Evolutionary conservation across 2,797 vertebrate species (phyloP), one percentile per base, ranked within the genome.

Genomic region (Eulemur albifrons): DNA sequence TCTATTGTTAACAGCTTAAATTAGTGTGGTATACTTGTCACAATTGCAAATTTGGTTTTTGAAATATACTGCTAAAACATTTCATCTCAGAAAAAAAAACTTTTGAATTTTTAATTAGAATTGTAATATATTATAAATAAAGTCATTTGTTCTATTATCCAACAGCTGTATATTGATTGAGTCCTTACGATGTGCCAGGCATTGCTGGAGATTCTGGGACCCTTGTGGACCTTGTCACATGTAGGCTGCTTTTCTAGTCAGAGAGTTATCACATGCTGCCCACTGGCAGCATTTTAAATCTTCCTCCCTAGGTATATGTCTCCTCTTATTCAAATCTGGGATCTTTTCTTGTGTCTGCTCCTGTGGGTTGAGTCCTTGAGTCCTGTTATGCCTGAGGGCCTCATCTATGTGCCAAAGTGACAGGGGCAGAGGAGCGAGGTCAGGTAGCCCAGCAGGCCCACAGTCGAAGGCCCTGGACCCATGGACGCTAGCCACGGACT

Each of bases 221-320:
- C 57, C 73, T 43, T 1, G 0, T 27, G 59, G 85, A 18, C 48
- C 25, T 27, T 32, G 2, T 21, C 5, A 4, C 1, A 1, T 18
- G 1, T 18, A 18, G 35, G 11, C 0, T 3, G 40, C 45, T 79
- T 73, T 85, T 59, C 72, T 25, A 61, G 89, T 48, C 40, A 8
- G 35, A 59, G 8, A 43, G 50, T 27, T 32, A n/a, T 27, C 3
- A 0, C 14, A 1, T 70, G 5, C n/a, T 40, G 25, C 38, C 12
- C 25, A 43, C 4, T 5, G n/a, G 30, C 48, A 27, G 13, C 18
- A 6, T 54, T 35, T 59, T 40, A 54, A 52, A 30, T 38, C 43
- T 85, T 82, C 14, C 11, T 65, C 12, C 77, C 61, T 43, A n/a
- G 2, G 2, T 50, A 2, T 43, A 8, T 52, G 54, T 75, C 63